Percentiles rank a stretch among this genome's conserved stretches.
These are phyloP conservation scores for Phylloscopus trochilus DNA, from an alignment of 2,113 vertebrate species.

Conservation along the genomic window DNA sequence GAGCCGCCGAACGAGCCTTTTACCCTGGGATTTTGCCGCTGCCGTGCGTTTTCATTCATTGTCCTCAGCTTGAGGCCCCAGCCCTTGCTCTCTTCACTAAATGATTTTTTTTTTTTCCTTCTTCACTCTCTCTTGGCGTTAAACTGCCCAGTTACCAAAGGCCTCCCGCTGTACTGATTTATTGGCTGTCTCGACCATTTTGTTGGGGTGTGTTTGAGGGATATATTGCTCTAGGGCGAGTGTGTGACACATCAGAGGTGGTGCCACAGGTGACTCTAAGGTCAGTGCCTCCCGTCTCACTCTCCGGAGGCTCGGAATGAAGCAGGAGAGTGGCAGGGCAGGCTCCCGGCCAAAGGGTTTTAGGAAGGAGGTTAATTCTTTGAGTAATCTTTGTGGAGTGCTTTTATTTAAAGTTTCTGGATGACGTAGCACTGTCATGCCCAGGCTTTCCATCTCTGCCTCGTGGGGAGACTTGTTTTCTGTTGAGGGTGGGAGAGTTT, in stretches of 20 bases:
- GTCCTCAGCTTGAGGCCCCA: conserved; percentile 27
- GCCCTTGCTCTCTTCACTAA: neutral
- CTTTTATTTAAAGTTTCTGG: conserved; percentile 37
- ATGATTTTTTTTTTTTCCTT: neutral
- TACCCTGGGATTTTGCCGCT: neutral
- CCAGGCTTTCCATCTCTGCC: neutral
- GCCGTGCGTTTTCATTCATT: conserved; percentile 47
- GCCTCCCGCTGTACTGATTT: neutral
- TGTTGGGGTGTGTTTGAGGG: neutral
- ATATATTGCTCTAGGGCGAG: neutral
- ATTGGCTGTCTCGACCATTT: neutral
- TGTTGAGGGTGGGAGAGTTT: conserved; percentile 24
- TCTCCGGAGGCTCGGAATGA: neutral
- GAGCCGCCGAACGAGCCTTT: neutral
- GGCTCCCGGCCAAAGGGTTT: neutral
- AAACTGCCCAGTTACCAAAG: neutral
- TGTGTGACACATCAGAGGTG: conserved; percentile 24
- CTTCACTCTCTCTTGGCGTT: neutral
- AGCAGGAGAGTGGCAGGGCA: neutral
- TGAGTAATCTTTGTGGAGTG: neutral
- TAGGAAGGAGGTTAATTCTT: conserved; percentile 24
- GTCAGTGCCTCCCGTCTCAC: neutral
- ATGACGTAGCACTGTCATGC: neutral
- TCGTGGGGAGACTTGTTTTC: neutral
- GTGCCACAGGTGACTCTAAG: conserved; percentile 45